Evolutionary conservation across 1,140 invertebrate genomes (phyloP), one percentile per base, ranked within the genome.

Genomic region (Oryctes rhinoceros): DNA sequence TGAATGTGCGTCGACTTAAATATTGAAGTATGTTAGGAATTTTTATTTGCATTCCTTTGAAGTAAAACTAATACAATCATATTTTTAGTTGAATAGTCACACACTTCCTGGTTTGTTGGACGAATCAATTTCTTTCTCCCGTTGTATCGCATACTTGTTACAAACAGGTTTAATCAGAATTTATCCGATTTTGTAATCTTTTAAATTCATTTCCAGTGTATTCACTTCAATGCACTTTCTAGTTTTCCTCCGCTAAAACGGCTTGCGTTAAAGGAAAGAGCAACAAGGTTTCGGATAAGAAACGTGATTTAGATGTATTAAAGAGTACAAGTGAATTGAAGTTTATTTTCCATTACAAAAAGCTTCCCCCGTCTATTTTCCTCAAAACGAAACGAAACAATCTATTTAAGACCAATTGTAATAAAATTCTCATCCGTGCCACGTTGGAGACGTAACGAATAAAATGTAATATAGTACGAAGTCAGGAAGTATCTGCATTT

Each of bases 241-340:
- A 62, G 53, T 62, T 62, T 62, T 62, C 7, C 53, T 20, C 1
- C 13, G 53, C 20, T 62, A 13, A 15, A 20, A 62, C 15, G 9
- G 20, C 15, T 24, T 24, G 65, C 20, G 65, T 20, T 67, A 24
- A 18, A 67, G 11, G 65, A 67, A 67, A 67, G 20, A 18, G 65
- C 65, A 67, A 67, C 65, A 24, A 20, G 24, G 65, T 67, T 18
- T 67, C 20, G 18, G 65, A 67, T 24, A 67, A 67, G 65, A 6
- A 67, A 18, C 65, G 65, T 67, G 15, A 67, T 67, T 67, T 67
- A 67, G 65, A 67, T 24, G 65, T 67, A 67, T 67, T 67, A 67
- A 62, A 18, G 53, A 62, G 20, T 62, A 62, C 53, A 62, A 67
- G 10, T 35, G 20, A 30, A 67, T 18, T 13, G 65, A 67, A 67